Conservation (phyloP, 2,113 vertebrate genomes). For the Thermophis baileyi region DNA sequence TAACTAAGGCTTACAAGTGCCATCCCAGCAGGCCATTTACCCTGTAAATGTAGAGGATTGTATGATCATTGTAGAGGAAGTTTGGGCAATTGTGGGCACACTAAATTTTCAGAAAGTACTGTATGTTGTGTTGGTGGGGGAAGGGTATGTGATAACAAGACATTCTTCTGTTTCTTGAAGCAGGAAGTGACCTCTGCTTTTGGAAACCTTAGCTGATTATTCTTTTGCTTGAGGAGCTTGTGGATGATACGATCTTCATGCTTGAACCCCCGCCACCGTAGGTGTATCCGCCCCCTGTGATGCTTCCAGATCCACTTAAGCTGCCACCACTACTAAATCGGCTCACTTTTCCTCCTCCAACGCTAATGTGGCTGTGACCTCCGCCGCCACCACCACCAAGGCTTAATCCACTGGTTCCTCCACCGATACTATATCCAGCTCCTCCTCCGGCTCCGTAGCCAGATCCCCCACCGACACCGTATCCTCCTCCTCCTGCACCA, state of each 20-base stretch:
- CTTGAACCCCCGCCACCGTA: background rate
- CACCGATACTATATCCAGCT: background rate
- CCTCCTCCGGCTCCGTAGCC: background rate
- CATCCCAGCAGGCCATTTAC: background rate
- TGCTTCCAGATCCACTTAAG: background rate
- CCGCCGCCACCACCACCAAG: background rate
- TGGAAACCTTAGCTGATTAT: slow-evolving; percentile 1
- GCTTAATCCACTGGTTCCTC: background rate
- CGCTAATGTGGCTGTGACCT: background rate
- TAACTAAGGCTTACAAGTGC: background rate
- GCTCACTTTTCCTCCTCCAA: background rate
- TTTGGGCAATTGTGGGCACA: background rate
- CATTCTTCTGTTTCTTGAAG: background rate
- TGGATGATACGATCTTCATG: background rate
- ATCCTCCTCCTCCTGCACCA: background rate
- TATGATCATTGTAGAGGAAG: background rate
- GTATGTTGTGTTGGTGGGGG: background rate
- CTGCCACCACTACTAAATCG: slow-evolving; percentile 10
- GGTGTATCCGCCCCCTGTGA: background rate
- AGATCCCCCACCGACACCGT: background rate
- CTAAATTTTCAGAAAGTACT: background rate
- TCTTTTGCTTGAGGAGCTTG: slow-evolving; percentile 12
- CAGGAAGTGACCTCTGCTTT: background rate
- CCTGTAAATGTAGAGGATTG: background rate
- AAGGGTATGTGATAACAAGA: background rate